Evolutionary conservation across 2,888 invertebrate genomes (phyloP).

Genomic region (Nymphalis urticae): DNA sequence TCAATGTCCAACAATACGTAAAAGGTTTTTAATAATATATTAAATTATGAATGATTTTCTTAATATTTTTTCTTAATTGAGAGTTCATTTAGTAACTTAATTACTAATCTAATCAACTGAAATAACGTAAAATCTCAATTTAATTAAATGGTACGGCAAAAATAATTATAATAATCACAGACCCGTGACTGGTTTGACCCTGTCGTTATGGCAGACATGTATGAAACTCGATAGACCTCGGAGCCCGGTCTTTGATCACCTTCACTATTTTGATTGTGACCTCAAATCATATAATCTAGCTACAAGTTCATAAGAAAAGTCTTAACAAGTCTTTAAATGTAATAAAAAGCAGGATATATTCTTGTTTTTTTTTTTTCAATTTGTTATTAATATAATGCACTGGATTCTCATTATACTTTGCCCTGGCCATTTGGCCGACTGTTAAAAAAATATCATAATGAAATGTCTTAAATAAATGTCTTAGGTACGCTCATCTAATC

Average conservation of each 20-base stretch:
- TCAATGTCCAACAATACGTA: background rate
- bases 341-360: background rate
- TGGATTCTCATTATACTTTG: background rate
- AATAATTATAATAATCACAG: constrained; percentile 1
- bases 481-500: background rate
- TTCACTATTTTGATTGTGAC: constrained; percentile 19
- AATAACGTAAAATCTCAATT: no score
- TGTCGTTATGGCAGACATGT: constrained; percentile 29
- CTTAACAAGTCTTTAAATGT: no score
- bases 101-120: no score
- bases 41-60: background rate
- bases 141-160: no score
- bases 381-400: constrained; percentile 1
- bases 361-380: background rate
- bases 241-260: constrained; percentile 33
- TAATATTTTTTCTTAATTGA: no score
- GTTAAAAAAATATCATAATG: background rate
- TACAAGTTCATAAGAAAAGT: background rate
- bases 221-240: constrained; percentile 24
- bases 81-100: no score
- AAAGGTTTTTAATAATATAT: constrained; percentile 1
- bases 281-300: constrained; percentile 14
- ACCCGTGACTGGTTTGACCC: constrained; percentile 46
- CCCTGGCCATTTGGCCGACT: no score
- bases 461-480: no score